Percentiles rank a stretch among this genome's conserved stretches.
Conservation (phyloP, 2,888 invertebrate genomes). For the Mythimna vitellina region DNA sequence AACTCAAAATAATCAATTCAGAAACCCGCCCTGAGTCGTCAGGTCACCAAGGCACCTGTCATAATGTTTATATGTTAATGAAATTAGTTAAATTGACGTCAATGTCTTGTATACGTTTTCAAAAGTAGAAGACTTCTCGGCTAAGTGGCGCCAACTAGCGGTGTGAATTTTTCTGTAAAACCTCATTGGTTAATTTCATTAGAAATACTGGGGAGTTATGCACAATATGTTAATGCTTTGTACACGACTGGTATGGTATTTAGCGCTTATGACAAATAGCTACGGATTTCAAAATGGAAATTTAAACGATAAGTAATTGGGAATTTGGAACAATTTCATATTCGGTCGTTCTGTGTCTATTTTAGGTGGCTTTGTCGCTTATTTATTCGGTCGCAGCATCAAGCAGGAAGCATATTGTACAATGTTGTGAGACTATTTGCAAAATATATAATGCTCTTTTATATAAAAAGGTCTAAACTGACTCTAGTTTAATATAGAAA, state of each 20-base stretch:
- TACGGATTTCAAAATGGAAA: constrained; percentile 29
- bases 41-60: no score
- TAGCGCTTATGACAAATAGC: constrained; percentile 40
- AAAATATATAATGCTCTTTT: not conserved
- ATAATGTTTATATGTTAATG: no score
- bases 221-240: constrained; percentile 38
- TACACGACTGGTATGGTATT: constrained; percentile 26
- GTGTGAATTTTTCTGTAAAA: no score
- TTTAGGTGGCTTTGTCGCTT: constrained; percentile 18
- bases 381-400: constrained; percentile 21
- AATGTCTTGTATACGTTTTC: no score
- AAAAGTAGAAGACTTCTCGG: no score
- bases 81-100: no score
- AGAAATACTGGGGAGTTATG: constrained; percentile 16
- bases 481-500: not conserved
- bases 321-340: constrained; percentile 23
- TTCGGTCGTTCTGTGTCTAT: constrained; percentile 18
- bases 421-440: not conserved
- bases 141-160: no score
- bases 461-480: not conserved
- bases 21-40: no score
- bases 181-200: constrained; percentile 40
- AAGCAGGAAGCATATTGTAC: not conserved
- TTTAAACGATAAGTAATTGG: constrained; percentile 39
- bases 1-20: no score